Base-by-base conservation (phyloP, 2,797 vertebrate genomes). In the Tenualosa thibaudeaui region DNA sequence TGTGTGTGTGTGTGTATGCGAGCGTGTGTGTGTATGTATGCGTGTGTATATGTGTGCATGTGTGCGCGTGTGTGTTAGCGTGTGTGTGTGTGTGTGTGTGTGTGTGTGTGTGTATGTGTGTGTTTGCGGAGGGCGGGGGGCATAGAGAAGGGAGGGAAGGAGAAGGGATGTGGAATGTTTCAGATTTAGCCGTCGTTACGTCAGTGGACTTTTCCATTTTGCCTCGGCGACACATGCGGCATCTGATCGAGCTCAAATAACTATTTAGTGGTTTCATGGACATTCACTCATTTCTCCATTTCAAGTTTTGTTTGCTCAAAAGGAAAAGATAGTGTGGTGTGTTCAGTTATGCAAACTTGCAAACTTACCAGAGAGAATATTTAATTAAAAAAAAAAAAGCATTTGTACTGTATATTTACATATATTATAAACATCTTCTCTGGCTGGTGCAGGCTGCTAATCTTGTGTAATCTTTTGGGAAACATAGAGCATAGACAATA, bases 131-230 rank as follows among this genome's bases (percentile, higher is more conserved):
- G 10, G 53, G 31, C 31, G 6, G 86, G 87, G 90, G 87, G 75
- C 87, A 85, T 71, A 54, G 81, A 82, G 90, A 62, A 86, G 86
- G 65, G 84, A 85, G 86, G 89, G 87, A 86, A 90, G 90, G 93
- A 90, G 92, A 92, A 82, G 90, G 91, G 93, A 92, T 85, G 93
- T 91, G 92, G 92, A 91, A 89, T 86, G 49, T 84, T 71, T 90
- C 82, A 56, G 87, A 87, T 91, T 91, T 89, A 87, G 86, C 88
- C 87, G 90, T 58, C 89, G 90, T 94, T 93, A 95, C 91, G 91
- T 94, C 94, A 94, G 91, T 88, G 90, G 84, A 92, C 87, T 92
- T 94, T 94, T 93, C 93, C 93, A 89, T 91, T 91, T 88, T 90
- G 90, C 90, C 90, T 91, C 91, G 3, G 3, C 87, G 90, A 90